phyloP scores from a whole-genome alignment of 2,888 invertebrate genomes.

The Isotomurus palustris region DNA sequence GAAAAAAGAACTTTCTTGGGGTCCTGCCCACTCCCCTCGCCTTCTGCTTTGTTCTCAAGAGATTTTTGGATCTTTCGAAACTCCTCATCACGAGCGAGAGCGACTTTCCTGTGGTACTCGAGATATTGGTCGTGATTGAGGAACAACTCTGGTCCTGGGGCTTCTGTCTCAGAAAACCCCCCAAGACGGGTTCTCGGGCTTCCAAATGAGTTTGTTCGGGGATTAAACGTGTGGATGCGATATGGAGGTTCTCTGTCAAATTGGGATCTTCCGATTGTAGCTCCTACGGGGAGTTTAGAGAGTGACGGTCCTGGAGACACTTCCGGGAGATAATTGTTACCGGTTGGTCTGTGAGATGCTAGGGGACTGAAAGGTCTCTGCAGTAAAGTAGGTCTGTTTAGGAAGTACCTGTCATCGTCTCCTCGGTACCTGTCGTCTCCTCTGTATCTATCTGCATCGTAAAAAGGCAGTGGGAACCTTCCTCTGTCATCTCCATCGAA shows the following conservation, averaged over 20 bases:
- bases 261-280: conserved; percentile 6
- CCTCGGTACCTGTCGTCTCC: background rate
- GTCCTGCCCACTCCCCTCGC: background rate
- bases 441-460: background rate
- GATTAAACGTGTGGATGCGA: conserved; percentile 32
- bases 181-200: conserved; percentile 22
- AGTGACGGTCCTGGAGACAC: conserved; percentile 22
- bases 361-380: conserved; percentile 29
- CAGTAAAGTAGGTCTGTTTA: conserved; percentile 4
- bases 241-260: conserved; percentile 23
- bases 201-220: conserved; percentile 27
- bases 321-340: conserved; percentile 13
- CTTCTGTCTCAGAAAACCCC: conserved; percentile 28
- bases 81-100: conserved; percentile 26
- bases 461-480: background rate
- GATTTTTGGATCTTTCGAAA: conserved; percentile 8
- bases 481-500: conserved; percentile 22
- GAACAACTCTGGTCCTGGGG: conserved; percentile 38
- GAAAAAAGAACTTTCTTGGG: conserved; percentile 27
- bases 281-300: conserved; percentile 31
- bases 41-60: background rate
- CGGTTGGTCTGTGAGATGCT: conserved; percentile 19
- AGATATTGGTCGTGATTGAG: conserved; percentile 42
- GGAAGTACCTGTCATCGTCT: background rate
- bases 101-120: conserved; percentile 41